Conservation (phyloP, 2,888 invertebrate genomes). For the Willowsia nigromaculata region DNA sequence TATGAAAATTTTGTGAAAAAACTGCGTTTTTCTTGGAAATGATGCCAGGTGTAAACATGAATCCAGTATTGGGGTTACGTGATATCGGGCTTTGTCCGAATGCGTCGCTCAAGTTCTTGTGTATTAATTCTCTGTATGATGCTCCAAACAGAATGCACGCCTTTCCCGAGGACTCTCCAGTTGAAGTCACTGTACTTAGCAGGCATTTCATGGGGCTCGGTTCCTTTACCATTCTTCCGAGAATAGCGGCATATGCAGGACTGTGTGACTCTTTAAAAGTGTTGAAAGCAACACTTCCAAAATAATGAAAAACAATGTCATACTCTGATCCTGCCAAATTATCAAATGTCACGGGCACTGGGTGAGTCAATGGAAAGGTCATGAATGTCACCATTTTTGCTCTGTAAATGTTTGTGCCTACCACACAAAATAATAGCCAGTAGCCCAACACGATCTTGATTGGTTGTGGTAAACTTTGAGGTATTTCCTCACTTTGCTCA, state of each 20-base stretch:
- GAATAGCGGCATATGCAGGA: not conserved
- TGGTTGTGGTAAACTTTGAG: not conserved
- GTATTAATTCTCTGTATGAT: not conserved
- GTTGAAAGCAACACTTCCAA: slow-evolving; percentile 36
- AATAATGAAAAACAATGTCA: slow-evolving; percentile 48
- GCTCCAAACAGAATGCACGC: slow-evolving; percentile 42
- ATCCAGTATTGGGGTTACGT: slow-evolving; percentile 1
- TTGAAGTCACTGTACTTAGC: not conserved
- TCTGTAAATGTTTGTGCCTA: slow-evolving; percentile 29
- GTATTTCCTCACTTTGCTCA: slow-evolving; percentile 28
- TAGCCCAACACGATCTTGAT: slow-evolving; percentile 15
- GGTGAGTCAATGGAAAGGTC: slow-evolving; percentile 38
- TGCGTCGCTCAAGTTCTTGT: slow-evolving; percentile 1
- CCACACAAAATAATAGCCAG: slow-evolving; percentile 40
- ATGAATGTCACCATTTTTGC: slow-evolving; percentile 36
- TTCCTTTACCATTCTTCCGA: slow-evolving; percentile 28
- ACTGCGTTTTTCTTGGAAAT: not conserved
- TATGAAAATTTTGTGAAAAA: slow-evolving; percentile 17
- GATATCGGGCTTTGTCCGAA: slow-evolving; percentile 39
- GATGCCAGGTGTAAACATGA: slow-evolving; percentile 39
- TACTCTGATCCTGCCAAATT: not conserved
- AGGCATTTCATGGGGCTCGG: slow-evolving; percentile 39
- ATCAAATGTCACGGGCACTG: slow-evolving; percentile 26
- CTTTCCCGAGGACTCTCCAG: not conserved
- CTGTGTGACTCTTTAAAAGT: slow-evolving; percentile 13